phyloP scores from a whole-genome alignment of 1,140 invertebrate species.

The Drosophila mojavensis region DNA sequence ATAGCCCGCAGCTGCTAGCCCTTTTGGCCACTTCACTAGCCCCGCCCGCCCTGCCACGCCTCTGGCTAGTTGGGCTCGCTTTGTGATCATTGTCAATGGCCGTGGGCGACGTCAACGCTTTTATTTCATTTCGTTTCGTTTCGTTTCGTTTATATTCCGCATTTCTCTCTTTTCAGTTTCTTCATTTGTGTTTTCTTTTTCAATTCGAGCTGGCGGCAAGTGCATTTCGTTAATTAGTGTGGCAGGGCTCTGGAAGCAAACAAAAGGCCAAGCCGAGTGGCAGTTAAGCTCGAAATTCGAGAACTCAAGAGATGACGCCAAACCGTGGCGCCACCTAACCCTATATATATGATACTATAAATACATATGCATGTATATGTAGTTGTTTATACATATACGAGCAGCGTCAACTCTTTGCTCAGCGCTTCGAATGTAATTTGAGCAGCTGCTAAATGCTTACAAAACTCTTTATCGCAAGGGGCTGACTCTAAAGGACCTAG shows the following conservation, averaged over 20 bases:
- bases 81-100: constrained; percentile 67
- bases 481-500: neutral
- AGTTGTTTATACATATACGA: neutral
- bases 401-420: neutral
- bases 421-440: constrained; percentile 53
- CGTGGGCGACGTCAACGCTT: constrained; percentile 39
- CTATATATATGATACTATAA: neutral
- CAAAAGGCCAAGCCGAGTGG: constrained; percentile 51
- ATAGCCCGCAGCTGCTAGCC: constrained; percentile 32
- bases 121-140: constrained; percentile 5
- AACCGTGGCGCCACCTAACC: constrained; percentile 45
- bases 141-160: neutral
- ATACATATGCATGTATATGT: neutral
- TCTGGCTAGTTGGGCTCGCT: neutral
- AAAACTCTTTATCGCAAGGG: constrained; percentile 26
- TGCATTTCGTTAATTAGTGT: constrained; percentile 83
- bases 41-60: neutral
- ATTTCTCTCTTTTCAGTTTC: neutral
- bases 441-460: constrained; percentile 26
- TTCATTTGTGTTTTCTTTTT: constrained; percentile 1
- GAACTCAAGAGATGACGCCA: constrained; percentile 30
- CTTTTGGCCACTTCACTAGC: constrained; percentile 27
- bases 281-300: constrained; percentile 43
- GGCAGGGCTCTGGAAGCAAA: constrained; percentile 55
- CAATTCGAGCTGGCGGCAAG: constrained; percentile 50